Evolutionary conservation across 2,113 vertebrate genomes (phyloP).

Genomic region (Clarias batrachus): DNA sequence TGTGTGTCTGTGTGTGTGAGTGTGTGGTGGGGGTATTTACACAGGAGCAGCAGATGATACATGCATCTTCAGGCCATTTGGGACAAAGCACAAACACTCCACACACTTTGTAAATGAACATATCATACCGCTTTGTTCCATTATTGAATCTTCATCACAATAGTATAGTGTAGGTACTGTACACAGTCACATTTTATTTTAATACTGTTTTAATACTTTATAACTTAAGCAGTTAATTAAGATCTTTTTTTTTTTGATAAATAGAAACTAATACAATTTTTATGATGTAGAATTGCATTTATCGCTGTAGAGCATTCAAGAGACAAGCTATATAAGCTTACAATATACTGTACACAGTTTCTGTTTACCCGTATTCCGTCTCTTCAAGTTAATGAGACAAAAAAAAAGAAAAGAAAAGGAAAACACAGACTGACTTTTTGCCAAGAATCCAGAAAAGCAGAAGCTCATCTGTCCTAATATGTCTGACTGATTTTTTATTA

Average conservation of each 20-base stretch:
- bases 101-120: background rate
- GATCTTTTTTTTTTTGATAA: background rate
- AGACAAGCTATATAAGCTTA: too few relatives aligned
- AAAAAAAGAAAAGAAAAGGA: too few relatives aligned
- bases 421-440: too few relatives aligned
- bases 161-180: background rate
- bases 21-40: background rate
- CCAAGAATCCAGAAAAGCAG: too few relatives aligned
- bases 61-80: constrained; percentile 6
- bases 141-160: background rate
- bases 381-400: too few relatives aligned
- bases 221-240: background rate
- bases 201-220: background rate
- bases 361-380: too few relatives aligned
- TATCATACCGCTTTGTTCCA: background rate
- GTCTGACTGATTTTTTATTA: too few relatives aligned
- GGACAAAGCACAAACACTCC: constrained; percentile 3
- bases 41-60: constrained; percentile 26
- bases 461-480: too few relatives aligned
- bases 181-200: background rate
- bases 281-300: too few relatives aligned
- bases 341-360: too few relatives aligned
- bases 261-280: too few relatives aligned
- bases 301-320: too few relatives aligned
- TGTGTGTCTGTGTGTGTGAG: constrained; percentile 24